A percentile compares a stretch with the other conserved stretches of the same genome.
Conservation (phyloP, 2,113 vertebrate species). For the Struthidea cinerea region DNA sequence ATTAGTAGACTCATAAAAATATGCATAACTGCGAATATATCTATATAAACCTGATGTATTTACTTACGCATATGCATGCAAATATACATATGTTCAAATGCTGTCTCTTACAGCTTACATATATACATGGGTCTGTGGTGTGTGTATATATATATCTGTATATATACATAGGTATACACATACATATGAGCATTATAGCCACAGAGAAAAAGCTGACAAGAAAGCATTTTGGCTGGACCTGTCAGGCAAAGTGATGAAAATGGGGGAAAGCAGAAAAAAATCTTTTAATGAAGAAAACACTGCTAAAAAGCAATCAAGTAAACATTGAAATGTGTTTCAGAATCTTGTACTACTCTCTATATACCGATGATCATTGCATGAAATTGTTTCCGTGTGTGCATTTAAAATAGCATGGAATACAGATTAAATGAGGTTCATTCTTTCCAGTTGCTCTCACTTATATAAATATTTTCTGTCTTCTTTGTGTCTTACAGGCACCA, state of each 20-base stretch:
- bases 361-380: not conserved
- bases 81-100: not conserved
- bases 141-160: not conserved
- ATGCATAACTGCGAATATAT: not conserved
- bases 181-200: not conserved
- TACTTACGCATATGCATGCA: not conserved
- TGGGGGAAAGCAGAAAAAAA: not conserved
- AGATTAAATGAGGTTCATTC: not conserved
- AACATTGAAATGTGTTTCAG: not conserved
- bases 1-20: not conserved
- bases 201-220: not conserved
- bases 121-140: not conserved
- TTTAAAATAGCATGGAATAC: not conserved
- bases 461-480: conserved; percentile 69
- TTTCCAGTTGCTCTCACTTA: not conserved
- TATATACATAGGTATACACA: not conserved
- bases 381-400: not conserved
- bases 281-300: not conserved
- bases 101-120: not conserved
- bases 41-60: not conserved
- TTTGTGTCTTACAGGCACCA: conserved; percentile 88
- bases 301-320: not conserved
- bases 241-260: not conserved
- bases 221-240: not conserved
- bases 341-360: not conserved